These are phyloP conservation scores for Nibea albiflora DNA, from an alignment of 2,113 vertebrate genomes.

Conservation along the genomic window DNA sequence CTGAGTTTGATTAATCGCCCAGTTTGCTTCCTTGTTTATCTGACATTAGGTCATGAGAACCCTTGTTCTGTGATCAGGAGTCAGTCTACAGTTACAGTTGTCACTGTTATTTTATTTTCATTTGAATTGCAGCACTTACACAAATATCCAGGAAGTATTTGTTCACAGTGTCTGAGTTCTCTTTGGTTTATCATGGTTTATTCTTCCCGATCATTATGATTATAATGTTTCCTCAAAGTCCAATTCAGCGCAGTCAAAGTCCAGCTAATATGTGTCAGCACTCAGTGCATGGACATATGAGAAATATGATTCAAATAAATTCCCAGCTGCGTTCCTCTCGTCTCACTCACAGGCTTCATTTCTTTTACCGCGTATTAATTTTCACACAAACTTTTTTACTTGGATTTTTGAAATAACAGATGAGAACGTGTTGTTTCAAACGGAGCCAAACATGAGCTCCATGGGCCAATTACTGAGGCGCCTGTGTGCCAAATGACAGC, in stretches of 20 bases:
- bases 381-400: constrained; percentile 1
- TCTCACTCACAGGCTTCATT: constrained; percentile 24
- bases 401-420: background rate
- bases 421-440: background rate
- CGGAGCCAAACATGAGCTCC: constrained; percentile 26
- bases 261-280: too few species aligned
- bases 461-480: background rate
- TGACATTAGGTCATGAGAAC: background rate
- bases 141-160: background rate
- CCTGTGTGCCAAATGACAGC: constrained; percentile 24
- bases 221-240: background rate
- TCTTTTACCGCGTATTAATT: constrained; percentile 12
- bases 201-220: background rate
- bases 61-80: background rate
- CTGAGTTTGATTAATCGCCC: constrained; percentile 18
- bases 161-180: background rate
- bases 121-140: too few species aligned
- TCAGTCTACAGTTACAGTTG: background rate
- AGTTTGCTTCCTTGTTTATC: constrained; percentile 4
- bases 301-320: constrained; percentile 12
- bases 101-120: too few species aligned
- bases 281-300: background rate
- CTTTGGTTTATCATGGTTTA: background rate
- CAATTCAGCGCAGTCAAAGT: background rate
- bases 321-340: background rate